A percentile compares a stretch with the other conserved stretches of the same genome.
Evolutionary conservation across 2,888 invertebrate species (phyloP).

Genomic region (Drosophila fulvimacula): DNA sequence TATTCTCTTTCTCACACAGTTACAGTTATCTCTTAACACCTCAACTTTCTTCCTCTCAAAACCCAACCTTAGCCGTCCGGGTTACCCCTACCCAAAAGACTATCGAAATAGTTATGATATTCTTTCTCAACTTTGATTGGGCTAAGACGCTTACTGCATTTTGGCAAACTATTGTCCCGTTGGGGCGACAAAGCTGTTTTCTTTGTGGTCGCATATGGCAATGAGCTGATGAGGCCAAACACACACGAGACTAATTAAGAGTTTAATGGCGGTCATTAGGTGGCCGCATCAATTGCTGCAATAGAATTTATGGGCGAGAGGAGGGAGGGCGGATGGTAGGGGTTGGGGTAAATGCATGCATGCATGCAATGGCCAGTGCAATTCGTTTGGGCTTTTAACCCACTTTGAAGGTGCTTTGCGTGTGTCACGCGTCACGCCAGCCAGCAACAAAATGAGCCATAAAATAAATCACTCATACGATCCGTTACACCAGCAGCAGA

Average conservation of each 20-base stretch:
- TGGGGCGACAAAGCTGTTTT: not conserved
- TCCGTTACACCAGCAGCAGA: conserved; percentile 6
- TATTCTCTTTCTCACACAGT: no score
- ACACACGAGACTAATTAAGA: conserved; percentile 44
- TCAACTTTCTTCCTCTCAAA: not conserved
- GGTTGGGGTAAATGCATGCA: not conserved
- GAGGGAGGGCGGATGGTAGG: not conserved
- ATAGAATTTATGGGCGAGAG: conserved; percentile 2
- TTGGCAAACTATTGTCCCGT: not conserved
- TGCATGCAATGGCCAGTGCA: conserved; percentile 33
- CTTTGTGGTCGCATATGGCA: not conserved
- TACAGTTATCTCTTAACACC: no score
- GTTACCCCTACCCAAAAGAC: not conserved
- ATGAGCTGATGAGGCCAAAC: conserved; percentile 44
- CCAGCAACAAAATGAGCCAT: conserved; percentile 42
- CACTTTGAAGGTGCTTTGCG: conserved; percentile 42
- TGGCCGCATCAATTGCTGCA: conserved; percentile 40
- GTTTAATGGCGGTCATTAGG: conserved; percentile 52
- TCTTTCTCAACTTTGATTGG: not conserved
- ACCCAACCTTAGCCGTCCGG: not conserved
- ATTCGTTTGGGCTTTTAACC: conserved; percentile 44
- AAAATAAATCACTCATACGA: conserved; percentile 78
- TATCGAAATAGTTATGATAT: not conserved
- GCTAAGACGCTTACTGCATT: not conserved
- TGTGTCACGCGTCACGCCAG: conserved; percentile 42